Conservation (phyloP, 2,797 vertebrate genomes). For the Lagorchestes hirsutus region DNA sequence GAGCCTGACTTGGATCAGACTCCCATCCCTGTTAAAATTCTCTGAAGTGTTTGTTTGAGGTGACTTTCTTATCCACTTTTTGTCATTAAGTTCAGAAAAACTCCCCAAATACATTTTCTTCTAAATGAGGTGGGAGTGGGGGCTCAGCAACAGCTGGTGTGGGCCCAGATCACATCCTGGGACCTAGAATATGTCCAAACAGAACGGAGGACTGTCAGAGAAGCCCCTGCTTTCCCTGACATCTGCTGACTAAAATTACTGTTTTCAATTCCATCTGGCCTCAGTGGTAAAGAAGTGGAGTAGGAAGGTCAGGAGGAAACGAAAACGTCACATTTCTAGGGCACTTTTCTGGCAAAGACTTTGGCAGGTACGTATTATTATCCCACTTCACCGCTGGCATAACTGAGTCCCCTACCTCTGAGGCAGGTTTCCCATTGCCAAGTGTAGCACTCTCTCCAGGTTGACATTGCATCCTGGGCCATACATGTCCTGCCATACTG, state of each 20-base stretch:
- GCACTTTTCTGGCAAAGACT: neutral
- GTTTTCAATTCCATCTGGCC: neutral
- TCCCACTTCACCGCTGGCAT: neutral
- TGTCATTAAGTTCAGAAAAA: neutral
- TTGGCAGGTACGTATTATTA: neutral
- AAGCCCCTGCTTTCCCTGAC: neutral
- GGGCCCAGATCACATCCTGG: neutral
- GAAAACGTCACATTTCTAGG: neutral
- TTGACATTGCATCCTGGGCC: neutral
- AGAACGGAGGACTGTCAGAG: neutral
- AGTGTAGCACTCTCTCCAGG: neutral
- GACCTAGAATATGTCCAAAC: neutral
- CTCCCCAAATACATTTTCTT: neutral
- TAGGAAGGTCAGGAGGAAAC: accelerated
- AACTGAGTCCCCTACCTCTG: neutral
- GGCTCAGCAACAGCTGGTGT: neutral
- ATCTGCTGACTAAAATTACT: neutral
- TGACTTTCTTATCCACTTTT: neutral
- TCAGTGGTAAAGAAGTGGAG: neutral
- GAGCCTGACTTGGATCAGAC: neutral
- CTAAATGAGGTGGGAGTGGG: neutral
- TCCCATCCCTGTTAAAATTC: neutral
- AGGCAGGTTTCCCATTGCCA: neutral
- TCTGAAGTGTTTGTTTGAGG: neutral
- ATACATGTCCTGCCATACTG: too few relatives aligned